Conservation (phyloP, 2,113 vertebrate species). For the Scopus umbretta region DNA sequence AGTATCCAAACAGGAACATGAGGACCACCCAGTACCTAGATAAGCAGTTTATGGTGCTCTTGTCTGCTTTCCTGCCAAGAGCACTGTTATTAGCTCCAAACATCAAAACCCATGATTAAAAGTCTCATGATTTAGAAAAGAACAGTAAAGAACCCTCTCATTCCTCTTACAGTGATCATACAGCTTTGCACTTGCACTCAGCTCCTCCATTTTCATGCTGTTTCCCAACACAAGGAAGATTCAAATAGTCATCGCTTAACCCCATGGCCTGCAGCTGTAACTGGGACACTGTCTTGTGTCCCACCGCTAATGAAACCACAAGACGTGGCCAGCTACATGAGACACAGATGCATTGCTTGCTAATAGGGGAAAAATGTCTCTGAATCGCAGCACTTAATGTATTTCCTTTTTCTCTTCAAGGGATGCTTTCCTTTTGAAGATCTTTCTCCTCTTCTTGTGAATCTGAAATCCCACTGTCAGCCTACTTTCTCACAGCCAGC, state of each 20-base stretch:
- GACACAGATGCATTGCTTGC: neutral
- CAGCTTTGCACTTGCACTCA: neutral
- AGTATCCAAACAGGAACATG: neutral
- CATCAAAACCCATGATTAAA: neutral
- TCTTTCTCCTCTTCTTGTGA: neutral
- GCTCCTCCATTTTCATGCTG: neutral
- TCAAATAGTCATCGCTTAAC: neutral
- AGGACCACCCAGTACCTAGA: constrained; percentile 1
- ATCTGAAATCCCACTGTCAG: neutral
- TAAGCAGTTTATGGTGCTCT: neutral
- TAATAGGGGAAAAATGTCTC: accelerated
- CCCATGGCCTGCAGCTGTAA: neutral
- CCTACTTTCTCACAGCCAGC: neutral
- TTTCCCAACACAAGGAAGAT: neutral
- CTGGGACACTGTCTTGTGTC: neutral
- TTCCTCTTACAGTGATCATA: neutral
- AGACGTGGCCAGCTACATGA: accelerated
- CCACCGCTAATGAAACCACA: neutral
- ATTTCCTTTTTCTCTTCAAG: neutral
- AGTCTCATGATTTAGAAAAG: neutral
- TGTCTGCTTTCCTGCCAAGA: neutral
- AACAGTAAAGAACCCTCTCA: neutral
- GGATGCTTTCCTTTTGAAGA: neutral
- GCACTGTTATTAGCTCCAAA: neutral
- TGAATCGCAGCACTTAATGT: neutral